Evolutionary conservation across 2,113 vertebrate species (phyloP).

Genomic region (Erpornis zantholeuca): DNA sequence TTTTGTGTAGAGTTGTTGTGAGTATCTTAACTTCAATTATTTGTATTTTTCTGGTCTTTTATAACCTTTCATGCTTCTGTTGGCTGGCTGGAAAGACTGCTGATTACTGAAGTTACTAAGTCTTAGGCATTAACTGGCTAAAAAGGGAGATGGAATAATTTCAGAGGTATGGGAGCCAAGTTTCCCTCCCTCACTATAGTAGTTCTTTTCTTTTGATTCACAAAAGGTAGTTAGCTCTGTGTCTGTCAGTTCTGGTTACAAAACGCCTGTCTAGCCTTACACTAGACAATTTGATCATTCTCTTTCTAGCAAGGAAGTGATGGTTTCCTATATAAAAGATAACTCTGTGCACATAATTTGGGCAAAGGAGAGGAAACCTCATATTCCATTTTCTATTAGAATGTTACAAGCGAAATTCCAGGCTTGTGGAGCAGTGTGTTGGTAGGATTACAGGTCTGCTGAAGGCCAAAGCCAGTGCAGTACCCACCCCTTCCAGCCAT

Average conservation of each 20-base stretch:
- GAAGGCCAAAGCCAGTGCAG: neutral
- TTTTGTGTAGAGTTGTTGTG: neutral
- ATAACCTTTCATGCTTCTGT: neutral
- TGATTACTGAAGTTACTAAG: neutral
- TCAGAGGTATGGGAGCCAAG: neutral
- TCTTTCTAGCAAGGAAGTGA: neutral
- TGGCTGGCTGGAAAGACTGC: neutral
- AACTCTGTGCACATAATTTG: fast-evolving
- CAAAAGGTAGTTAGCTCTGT: neutral
- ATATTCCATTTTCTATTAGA: neutral
- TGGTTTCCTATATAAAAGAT: neutral
- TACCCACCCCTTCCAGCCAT: neutral
- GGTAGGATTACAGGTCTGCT: neutral
- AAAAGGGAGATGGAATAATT: neutral
- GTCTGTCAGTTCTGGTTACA: neutral
- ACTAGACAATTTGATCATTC: neutral
- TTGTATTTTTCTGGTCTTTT: neutral
- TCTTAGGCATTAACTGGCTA: neutral
- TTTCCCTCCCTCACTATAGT: neutral
- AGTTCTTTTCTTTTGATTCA: neutral
- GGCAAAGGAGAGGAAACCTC: neutral
- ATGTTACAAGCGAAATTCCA: neutral
- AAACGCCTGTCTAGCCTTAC: neutral
- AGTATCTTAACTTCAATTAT: neutral
- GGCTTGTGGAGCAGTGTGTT: neutral